Evolutionary conservation across 2,888 invertebrate genomes (phyloP), one percentile per base, ranked within the genome.

Genomic region (Ophion obscuratus): DNA sequence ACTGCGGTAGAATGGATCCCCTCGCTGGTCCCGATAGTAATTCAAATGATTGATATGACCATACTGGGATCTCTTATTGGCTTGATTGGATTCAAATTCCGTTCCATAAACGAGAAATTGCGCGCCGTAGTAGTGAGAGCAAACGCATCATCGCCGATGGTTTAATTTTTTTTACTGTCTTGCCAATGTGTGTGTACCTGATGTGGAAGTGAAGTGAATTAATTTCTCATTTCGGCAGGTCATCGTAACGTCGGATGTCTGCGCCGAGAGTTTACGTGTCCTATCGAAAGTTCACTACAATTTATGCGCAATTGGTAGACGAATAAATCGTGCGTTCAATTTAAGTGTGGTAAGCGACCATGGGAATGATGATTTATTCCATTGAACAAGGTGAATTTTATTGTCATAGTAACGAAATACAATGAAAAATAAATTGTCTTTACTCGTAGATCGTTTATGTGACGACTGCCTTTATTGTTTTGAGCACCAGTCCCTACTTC

Each of bases 401-500:
- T 14, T 6, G 36, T n/a, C 17, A 61, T 61, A 5, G 31, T 1
- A 1, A 17, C 6, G 10, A 27, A 62, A 44, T 7, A 3, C 36
- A 44, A 68, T 11, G 2, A n/a, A 44, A 20, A 17, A 57, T 0
- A 31, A 11, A 11, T 36, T 36, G 2, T 27, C 2, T 9, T 57
- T 74, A 6, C n/a, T 4, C 53, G 47, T 47, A 84, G 84, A 71
- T 87, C 2, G 64, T 84, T 2, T 81, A 78, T 57, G 85, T 87
- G 24, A 27, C 57, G 1, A 66, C 64, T 5, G 78, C 83, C 44
- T 87, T 87, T n/a, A 20, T 84, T 2, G 61, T 85, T 17, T 59
- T 87, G 24, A 87, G 83, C 76, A 81, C 81, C 44, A 83, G 81
- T 1, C 79, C 85, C n/a, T 85, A 87, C 57, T 78, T 70, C 44